Percentiles rank a stretch among this genome's conserved stretches.
Evolutionary conservation across 2,113 vertebrate species (phyloP).

Genomic region (Alouatta palliata): DNA sequence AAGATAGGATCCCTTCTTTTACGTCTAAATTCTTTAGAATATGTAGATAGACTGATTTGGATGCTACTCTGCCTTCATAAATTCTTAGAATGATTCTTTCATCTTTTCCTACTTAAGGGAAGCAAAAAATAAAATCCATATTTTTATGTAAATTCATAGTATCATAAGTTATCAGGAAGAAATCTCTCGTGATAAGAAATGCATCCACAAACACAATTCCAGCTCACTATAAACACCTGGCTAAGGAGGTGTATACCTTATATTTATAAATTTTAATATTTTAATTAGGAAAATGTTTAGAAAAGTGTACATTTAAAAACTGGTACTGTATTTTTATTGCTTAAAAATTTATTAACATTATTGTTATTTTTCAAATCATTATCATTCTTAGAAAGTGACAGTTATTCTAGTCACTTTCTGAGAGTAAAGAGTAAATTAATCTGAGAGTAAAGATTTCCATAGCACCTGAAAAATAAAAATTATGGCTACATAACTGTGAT

Average conservation of each 20-base stretch:
- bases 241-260: neutral
- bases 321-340: neutral
- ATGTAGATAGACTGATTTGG: neutral
- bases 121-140: slow-evolving; percentile 32
- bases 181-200: neutral
- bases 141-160: neutral
- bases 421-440: neutral
- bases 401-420: neutral
- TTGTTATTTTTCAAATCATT: neutral
- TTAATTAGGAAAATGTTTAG: neutral
- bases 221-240: neutral
- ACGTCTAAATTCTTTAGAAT: neutral
- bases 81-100: neutral
- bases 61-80: neutral
- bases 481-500: neutral
- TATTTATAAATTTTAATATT: neutral
- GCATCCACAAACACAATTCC: neutral
- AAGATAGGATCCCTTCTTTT: neutral
- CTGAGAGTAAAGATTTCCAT: neutral
- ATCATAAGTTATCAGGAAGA: neutral
- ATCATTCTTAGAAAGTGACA: neutral
- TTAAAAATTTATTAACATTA: neutral
- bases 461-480: neutral
- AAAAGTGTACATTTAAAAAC: neutral
- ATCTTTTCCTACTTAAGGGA: slow-evolving; percentile 52